Evolutionary conservation across 2,888 invertebrate species (phyloP), one percentile per base, ranked within the genome.

Genomic region (Dioctria rufipes): DNA sequence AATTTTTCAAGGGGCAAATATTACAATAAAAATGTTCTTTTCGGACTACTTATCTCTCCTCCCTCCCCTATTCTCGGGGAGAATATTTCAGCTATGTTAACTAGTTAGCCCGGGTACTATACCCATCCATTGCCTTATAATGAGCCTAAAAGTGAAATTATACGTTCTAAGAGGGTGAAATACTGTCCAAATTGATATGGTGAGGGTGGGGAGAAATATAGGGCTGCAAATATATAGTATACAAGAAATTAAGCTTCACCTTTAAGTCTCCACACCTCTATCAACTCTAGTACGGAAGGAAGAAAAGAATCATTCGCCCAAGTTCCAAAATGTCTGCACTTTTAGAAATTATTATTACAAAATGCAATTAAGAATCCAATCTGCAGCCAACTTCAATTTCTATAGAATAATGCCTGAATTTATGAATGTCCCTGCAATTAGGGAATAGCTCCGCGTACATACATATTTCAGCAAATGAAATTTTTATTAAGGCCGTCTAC

Each of bases 1-100:
- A 65, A 73, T 73, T 63, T 80, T 80, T 80, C 73, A 71, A 77
- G 77, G 61, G 63, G 63, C 46, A 49, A 77, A 77, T 77, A 77
- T 77, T 77, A 77, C 63, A 77, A 77, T 77, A 77, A 77, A 77
- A 77, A 77, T 63, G 61, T 63, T 25, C 25, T 25, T 63, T 37
- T 58, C 39, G 58, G 46, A 42, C 49, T 75, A 25, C 25, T 25
- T 25, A 60, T 69, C 69, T 69, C 51, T 3, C 51, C 13, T 42
- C 25, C 25, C 25, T 25, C 25, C 2, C 25, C 25, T 25, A 25
- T 25, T 25, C 25, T 1, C 2, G 25, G 8, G 13, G 42, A 6
- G 73, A 75, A 37, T 51, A 75, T 75, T 75, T 43, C 60, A 75
- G 25, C 60, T 60, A 75, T 75, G 51, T 66, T 79, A 79, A 79